phyloP scores from a whole-genome alignment of 1,140 invertebrate species.

The Cyclina sinensis region DNA sequence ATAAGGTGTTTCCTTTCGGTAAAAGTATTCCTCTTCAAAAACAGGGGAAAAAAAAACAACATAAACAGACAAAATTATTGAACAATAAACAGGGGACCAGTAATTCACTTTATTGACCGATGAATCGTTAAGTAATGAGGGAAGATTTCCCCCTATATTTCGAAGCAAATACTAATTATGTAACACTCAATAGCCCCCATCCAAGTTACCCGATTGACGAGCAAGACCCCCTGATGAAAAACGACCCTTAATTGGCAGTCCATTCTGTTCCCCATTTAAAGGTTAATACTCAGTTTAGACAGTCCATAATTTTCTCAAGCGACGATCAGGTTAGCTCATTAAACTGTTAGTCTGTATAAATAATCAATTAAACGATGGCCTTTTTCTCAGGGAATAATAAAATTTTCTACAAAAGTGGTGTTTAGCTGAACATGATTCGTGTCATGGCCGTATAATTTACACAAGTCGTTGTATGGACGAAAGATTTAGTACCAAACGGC shows the following conservation, averaged over 20 bases:
- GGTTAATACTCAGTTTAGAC: slow-evolving; percentile 40
- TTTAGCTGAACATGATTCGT: slow-evolving; percentile 48
- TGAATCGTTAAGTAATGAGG: not conserved
- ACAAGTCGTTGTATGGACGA: not conserved
- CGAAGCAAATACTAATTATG: not conserved
- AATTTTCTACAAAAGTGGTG: slow-evolving; percentile 12
- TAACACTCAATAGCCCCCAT: slow-evolving; percentile 10
- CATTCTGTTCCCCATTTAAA: slow-evolving; percentile 10
- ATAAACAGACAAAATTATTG: too few relatives aligned
- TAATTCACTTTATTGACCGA: not conserved
- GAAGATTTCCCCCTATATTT: not conserved
- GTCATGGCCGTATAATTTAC: slow-evolving; percentile 3
- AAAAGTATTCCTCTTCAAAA: too few relatives aligned
- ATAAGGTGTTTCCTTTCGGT: too few relatives aligned
- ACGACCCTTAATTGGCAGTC: slow-evolving; percentile 36
- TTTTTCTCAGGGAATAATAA: slow-evolving; percentile 58
- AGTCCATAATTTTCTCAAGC: slow-evolving; percentile 37
- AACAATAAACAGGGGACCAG: not conserved
- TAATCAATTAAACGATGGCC: slow-evolving; percentile 66
- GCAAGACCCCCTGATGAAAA: slow-evolving; percentile 29
- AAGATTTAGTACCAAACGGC: not conserved
- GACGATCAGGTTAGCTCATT: slow-evolving; percentile 25
- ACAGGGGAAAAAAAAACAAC: too few relatives aligned
- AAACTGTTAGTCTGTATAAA: slow-evolving; percentile 66
- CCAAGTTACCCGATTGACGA: slow-evolving; percentile 14